Conservation (phyloP, 2,888 invertebrate species). For the Nymphalis polychloros region DNA sequence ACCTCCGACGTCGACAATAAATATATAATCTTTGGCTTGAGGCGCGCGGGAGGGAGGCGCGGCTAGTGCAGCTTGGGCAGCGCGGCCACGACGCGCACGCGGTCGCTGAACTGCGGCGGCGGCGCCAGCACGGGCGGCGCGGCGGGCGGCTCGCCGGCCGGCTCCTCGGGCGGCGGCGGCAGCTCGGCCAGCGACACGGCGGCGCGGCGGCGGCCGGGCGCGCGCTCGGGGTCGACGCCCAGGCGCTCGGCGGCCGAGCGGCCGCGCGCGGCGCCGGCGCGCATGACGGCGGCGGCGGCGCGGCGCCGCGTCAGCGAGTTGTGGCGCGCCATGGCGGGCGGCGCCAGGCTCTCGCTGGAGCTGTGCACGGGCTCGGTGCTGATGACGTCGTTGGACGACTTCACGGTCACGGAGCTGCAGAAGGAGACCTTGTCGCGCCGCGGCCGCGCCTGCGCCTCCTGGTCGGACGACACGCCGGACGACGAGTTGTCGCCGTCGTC, state of each 20-base stretch:
- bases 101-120: constrained; percentile 95
- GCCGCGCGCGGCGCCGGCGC: constrained; percentile 62
- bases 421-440: constrained; percentile 76
- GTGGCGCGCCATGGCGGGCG: constrained; percentile 80
- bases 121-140: constrained; percentile 88
- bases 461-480: constrained; percentile 93
- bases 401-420: constrained; percentile 77
- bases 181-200: constrained; percentile 80
- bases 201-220: constrained; percentile 89
- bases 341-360: constrained; percentile 71
- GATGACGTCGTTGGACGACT: constrained; percentile 78
- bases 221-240: constrained; percentile 68
- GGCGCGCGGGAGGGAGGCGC: constrained; percentile 34
- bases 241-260: constrained; percentile 72
- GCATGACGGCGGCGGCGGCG: constrained; percentile 81
- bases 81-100: constrained; percentile 91
- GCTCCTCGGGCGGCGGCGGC: constrained; percentile 76
- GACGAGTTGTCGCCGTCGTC: constrained; percentile 95
- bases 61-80: constrained; percentile 87
- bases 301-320: constrained; percentile 84
- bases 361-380: constrained; percentile 80
- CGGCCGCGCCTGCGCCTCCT: constrained; percentile 78
- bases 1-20: constrained; percentile 68
- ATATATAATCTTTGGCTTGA: constrained; percentile 79
- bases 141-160: constrained; percentile 59